Percentiles rank a stretch among this genome's conserved stretches.
These are phyloP conservation scores for Esox masquinongy DNA, from an alignment of 2,797 vertebrate genomes.

Conservation along the genomic window DNA sequence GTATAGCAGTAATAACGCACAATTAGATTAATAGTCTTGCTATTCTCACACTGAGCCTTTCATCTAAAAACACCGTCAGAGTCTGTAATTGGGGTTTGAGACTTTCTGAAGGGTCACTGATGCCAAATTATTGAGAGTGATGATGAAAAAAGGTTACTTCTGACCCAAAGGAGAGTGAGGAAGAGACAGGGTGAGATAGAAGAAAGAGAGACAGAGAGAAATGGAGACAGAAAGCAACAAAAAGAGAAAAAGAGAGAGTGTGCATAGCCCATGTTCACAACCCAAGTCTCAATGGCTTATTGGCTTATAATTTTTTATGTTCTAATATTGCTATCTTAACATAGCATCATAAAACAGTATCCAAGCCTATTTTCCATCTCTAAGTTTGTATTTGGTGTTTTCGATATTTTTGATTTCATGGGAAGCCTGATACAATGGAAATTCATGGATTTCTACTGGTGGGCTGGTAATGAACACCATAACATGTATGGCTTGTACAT, in stretches of 20 bases:
- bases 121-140: conserved; percentile 48
- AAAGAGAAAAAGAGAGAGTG: neutral
- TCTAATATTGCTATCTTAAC: neutral
- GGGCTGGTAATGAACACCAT: neutral
- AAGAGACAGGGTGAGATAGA: neutral
- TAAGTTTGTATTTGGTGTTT: neutral
- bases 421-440: neutral
- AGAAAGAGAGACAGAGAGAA: no score
- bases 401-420: neutral
- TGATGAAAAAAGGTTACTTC: conserved; percentile 48
- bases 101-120: conserved; percentile 51
- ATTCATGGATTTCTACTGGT: neutral
- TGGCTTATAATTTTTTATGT: neutral
- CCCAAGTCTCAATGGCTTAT: neutral
- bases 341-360: no score
- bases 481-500: neutral
- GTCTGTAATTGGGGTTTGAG: conserved; percentile 38
- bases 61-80: conserved; percentile 73
- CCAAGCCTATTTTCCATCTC: neutral
- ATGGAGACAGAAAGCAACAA: neutral
- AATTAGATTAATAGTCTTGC: conserved; percentile 58
- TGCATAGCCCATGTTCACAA: neutral
- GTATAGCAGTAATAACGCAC: conserved; percentile 46
- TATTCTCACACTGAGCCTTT: conserved; percentile 46
- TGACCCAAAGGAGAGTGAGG: conserved; percentile 22